A percentile compares a stretch with the other conserved stretches of the same genome.
Conservation (phyloP, 1,140 invertebrate species). For the Lycorma delicatula region DNA sequence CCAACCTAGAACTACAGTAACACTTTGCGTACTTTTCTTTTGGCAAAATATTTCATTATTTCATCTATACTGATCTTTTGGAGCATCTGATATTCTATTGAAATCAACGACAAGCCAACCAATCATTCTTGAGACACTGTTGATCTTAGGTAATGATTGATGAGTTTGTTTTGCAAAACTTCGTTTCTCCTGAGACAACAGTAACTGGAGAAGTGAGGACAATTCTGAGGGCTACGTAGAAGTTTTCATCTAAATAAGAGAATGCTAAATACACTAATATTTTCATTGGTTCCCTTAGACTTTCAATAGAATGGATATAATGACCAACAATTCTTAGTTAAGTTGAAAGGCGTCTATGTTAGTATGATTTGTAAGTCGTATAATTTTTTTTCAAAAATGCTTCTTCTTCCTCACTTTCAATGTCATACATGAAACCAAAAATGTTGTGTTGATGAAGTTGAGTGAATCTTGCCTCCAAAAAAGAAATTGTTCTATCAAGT, state of each 20-base stretch:
- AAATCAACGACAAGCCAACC: neutral
- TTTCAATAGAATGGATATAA: neutral
- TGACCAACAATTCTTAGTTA: neutral
- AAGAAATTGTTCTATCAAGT: conserved; percentile 5
- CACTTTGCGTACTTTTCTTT: too few relatives aligned
- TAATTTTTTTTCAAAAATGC: neutral
- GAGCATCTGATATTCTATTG: conserved; percentile 4
- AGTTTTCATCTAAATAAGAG: neutral
- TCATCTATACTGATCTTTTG: too few relatives aligned
- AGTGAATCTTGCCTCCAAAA: neutral
- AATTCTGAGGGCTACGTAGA: neutral
- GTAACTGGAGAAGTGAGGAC: neutral
- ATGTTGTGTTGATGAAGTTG: neutral
- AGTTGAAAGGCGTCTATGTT: conserved; percentile 1
- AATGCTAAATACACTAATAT: neutral
- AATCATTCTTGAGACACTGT: neutral
- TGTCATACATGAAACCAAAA: neutral
- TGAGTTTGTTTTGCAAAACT: neutral
- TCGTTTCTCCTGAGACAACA: neutral
- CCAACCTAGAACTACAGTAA: too few relatives aligned
- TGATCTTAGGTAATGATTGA: conserved; percentile 2
- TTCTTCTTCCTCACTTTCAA: neutral
- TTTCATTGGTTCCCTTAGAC: neutral
- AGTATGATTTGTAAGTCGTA: neutral
- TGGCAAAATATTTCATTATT: too few relatives aligned